Conservation (phyloP, 2,113 vertebrate species). For the Climacteris rufus region DNA sequence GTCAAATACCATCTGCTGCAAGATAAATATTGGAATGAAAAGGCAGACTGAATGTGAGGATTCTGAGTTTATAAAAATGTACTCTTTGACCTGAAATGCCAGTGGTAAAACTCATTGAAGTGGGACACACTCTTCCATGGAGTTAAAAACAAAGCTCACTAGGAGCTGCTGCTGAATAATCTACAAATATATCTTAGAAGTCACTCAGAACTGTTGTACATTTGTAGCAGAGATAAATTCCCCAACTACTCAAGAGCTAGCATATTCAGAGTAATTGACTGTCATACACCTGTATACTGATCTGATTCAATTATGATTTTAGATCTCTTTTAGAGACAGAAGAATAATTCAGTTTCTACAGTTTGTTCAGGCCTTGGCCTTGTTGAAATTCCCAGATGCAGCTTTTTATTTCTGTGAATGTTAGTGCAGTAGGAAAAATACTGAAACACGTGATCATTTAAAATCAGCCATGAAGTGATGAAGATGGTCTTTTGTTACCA, state of each 20-base stretch:
- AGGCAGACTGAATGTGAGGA: not conserved
- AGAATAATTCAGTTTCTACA: not conserved
- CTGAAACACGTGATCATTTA: not conserved
- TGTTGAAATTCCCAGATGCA: not conserved
- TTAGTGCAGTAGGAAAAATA: not conserved
- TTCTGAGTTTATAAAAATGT: not conserved
- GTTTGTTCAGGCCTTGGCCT: not conserved
- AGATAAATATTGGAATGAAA: not conserved
- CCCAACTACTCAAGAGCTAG: not conserved
- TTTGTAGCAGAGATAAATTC: not conserved
- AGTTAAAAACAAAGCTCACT: not conserved
- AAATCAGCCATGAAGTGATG: not conserved
- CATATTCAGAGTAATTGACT: not conserved
- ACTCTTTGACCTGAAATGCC: not conserved
- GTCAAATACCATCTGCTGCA: not conserved
- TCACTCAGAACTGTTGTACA: not conserved
- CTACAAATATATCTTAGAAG: not conserved
- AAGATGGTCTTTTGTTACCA: not conserved
- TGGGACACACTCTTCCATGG: rapidly evolving
- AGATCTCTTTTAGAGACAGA: not conserved
- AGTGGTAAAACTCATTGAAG: not conserved
- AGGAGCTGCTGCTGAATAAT: not conserved
- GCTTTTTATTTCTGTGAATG: not conserved
- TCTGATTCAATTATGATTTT: not conserved
- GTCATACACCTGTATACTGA: rapidly evolving